Evolutionary conservation across 2,888 invertebrate species (phyloP), one percentile per base, ranked within the genome.

Genomic region (Sarcophaga caerulescens): DNA sequence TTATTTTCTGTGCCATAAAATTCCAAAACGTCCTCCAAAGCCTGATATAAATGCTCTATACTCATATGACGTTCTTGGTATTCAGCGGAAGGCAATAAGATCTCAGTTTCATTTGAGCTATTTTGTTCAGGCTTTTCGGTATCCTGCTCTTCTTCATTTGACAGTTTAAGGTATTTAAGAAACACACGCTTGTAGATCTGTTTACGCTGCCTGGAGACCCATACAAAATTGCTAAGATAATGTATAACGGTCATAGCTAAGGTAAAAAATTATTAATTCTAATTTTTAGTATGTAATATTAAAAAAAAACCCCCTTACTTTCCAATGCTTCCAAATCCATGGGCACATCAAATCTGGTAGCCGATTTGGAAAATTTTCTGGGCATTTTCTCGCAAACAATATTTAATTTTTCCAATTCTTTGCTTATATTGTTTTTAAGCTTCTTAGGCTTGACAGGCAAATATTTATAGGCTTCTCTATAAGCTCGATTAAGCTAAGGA

Each of bases 341-440:
- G 0, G 97, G 96, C 75, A 97, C 93, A 88, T 96, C 95, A 91
- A 97, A 97, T 88, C 96, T 94, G 0, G 96, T 96, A 87, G 95
- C 96, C 60, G 95, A 95, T 62, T 97, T 94, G 0, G 96, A 95
- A 92, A 97, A 97, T n/a, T 96, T 95, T 68, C 97, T 93, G 0
- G 97, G 97, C 88, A 96, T 94, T 88, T 95, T 95, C 19, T 90
- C 90, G 4, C 84, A 85, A 66, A 87, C 89, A 21, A 88, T 86
- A n/a, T 89, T 82, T 4, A 89, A 74, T 47, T 90, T 90, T 19
- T 91, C 90, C 44, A 88, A 57, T 60, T 89, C 89, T 11, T 90
- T 90, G 0, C 79, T 35, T 1, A 88, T 63, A n/a, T 88, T 89
- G 2, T 77, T 87, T 2, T 78, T 35, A 35, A 2, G 79, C 1